Percentiles rank a stretch among this genome's conserved stretches.
Evolutionary conservation across 2,888 invertebrate species (phyloP).

Genomic region (Luperina nickerlii): DNA sequence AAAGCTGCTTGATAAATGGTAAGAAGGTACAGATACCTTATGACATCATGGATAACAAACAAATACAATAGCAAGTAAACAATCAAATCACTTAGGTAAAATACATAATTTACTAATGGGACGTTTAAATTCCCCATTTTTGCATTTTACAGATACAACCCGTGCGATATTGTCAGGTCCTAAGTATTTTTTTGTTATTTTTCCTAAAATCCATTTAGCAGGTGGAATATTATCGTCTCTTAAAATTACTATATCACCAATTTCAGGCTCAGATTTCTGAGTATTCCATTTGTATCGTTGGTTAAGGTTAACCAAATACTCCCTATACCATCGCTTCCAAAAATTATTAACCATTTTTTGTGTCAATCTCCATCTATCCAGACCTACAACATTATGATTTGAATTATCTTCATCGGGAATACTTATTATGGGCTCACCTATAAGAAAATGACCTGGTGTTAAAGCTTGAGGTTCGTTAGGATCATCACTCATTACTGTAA

Average conservation of each 20-base stretch:
- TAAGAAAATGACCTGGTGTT: background rate
- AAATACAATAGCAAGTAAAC: background rate
- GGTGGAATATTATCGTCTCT: background rate
- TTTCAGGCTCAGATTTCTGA: background rate
- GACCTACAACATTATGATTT: background rate
- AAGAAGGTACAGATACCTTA: too few species aligned
- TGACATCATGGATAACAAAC: too few species aligned
- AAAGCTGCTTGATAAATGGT: too few species aligned
- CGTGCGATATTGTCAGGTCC: background rate
- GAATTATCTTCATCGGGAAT: background rate
- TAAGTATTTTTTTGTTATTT: background rate
- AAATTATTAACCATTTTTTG: background rate
- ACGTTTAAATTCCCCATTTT: slow-evolving; percentile 6
- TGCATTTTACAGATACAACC: background rate
- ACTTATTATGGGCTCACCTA: background rate
- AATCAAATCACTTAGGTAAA: background rate
- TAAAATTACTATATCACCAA: background rate
- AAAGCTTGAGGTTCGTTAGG: background rate
- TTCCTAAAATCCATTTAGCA: slow-evolving; percentile 9
- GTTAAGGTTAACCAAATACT: background rate
- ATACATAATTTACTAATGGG: slow-evolving; percentile 6
- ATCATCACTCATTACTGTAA: background rate
- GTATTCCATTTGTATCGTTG: background rate
- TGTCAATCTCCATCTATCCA: slow-evolving; percentile 3
- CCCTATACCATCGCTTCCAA: background rate